Evolutionary conservation across 2,888 invertebrate genomes (phyloP), one percentile per base, ranked within the genome.

Genomic region (Melangyna quadrimaculata): DNA sequence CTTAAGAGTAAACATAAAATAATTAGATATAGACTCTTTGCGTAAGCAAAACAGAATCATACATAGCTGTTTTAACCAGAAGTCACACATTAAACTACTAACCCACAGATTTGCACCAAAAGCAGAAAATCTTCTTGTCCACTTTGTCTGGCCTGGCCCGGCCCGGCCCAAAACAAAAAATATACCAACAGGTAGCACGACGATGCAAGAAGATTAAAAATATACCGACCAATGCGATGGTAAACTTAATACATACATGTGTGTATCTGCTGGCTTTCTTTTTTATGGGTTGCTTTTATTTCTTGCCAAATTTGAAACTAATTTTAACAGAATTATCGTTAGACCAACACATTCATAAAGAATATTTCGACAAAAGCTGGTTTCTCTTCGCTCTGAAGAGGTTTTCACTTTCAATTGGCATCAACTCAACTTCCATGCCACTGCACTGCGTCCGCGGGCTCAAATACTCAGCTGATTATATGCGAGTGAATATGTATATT

Each of bases 381-480:
- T 48, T 48, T 19, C 19, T 48, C 9, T 22, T 48, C 8, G n/a
- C 2, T 27, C 4, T 14, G 19, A 35, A 35, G 57, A 19, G 35
- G 57, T 57, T 57, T 57, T 57, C 19, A 57, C 57, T 57, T 57
- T 57, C 57, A 57, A 57, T 57, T 14, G 19, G 7, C 57, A 19
- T 57, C 19, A 32, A 35, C 22, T 57, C 19, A 12, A 57, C 1
- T 17, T n/a, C 29, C 10, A 35, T 22, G 7, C 57, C 6, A 22
- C 29, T 57, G n/a, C 6, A 22, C 29, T 57, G n/a, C 19, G 29
- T 17, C 63, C n/a, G 12, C 7, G 29, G 17, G 8, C 53, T 6
- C 45, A 43, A 19, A 65, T 27, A 12, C n/a, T 48, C 61, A 17
- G 65, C 71, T 75, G 71, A 81, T 75, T 80, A 80, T 65, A 80